Evolutionary conservation across 2,888 invertebrate genomes (phyloP).

Genomic region (Iphiclides podalirius): DNA sequence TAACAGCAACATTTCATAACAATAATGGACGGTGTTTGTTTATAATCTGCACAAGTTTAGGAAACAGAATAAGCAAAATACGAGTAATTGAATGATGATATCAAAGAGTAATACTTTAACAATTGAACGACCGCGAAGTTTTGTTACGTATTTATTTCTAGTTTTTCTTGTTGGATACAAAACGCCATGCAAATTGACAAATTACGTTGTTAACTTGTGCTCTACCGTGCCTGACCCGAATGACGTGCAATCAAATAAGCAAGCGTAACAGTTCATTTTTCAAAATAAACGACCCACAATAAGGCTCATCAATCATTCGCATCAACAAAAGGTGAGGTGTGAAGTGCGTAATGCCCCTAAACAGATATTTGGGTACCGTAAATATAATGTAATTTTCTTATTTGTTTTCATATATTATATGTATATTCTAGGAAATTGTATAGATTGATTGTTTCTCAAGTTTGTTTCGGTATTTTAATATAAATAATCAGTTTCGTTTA

Average conservation of each 20-base stretch:
- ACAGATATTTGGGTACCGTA: conserved; percentile 10
- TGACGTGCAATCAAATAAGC: conserved; percentile 56
- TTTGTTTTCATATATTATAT: too few relatives aligned
- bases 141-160: neutral
- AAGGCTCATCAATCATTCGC: conserved; percentile 66
- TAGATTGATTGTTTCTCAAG: neutral
- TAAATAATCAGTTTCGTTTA: too few relatives aligned
- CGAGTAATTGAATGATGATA: too few relatives aligned
- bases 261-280: conserved; percentile 65
- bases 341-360: conserved; percentile 39
- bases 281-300: conserved; percentile 68
- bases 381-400: neutral
- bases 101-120: too few relatives aligned
- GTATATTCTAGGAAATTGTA: too few relatives aligned
- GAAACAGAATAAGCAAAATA: too few relatives aligned
- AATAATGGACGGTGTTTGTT: too few relatives aligned
- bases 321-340: conserved; percentile 64
- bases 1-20: too few relatives aligned
- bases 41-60: too few relatives aligned
- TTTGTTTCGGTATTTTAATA: too few relatives aligned
- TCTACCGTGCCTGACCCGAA: conserved; percentile 44
- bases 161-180: neutral
- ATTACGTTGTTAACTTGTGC: conserved; percentile 32
- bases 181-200: conserved; percentile 6
- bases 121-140: too few relatives aligned